These are phyloP conservation scores for Lathamus discolor DNA, from an alignment of 2,113 vertebrate genomes.

Conservation along the genomic window DNA sequence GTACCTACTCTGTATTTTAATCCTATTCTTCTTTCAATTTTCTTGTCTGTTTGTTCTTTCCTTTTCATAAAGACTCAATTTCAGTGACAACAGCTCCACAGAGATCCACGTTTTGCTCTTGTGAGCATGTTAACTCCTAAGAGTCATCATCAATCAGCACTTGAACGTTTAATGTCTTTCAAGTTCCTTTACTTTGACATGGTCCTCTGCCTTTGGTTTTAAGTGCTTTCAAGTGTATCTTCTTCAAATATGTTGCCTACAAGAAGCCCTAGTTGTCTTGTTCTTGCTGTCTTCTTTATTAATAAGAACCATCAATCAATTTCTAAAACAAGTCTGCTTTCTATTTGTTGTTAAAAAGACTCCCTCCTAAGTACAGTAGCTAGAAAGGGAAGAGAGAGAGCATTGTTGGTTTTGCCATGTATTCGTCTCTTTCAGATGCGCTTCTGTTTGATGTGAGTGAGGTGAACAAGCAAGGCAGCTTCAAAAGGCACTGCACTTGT, in stretches of 20 bases:
- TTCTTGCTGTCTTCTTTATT: constrained; percentile 17
- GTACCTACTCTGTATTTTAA: not conserved
- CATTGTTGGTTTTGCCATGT: not conserved
- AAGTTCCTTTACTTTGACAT: constrained; percentile 11
- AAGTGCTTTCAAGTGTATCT: constrained; percentile 29
- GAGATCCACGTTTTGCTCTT: not conserved
- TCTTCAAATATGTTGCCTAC: constrained; percentile 29
- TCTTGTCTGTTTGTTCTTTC: not conserved
- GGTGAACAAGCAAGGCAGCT: constrained; percentile 29
- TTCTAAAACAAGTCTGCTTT: constrained; percentile 12
- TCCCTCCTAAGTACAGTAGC: not conserved
- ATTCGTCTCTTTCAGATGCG: constrained; percentile 31
- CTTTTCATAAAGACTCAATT: not conserved
- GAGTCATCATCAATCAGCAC: constrained; percentile 11
- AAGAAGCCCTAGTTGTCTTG: not conserved
- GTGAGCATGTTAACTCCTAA: not conserved
- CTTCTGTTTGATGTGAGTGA: constrained; percentile 54
- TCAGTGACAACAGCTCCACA: not conserved
- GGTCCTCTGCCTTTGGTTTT: constrained; percentile 32
- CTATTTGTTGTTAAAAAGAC: constrained; percentile 35
- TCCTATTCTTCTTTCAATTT: not conserved
- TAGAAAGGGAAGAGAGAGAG: not conserved
- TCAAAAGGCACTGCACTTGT: constrained; percentile 44
- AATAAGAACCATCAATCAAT: constrained; percentile 47
- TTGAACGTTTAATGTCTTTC: not conserved